Evolutionary conservation across 2,113 vertebrate species (phyloP), one percentile per base, ranked within the genome.

Genomic region (Odontesthes bonariensis): DNA sequence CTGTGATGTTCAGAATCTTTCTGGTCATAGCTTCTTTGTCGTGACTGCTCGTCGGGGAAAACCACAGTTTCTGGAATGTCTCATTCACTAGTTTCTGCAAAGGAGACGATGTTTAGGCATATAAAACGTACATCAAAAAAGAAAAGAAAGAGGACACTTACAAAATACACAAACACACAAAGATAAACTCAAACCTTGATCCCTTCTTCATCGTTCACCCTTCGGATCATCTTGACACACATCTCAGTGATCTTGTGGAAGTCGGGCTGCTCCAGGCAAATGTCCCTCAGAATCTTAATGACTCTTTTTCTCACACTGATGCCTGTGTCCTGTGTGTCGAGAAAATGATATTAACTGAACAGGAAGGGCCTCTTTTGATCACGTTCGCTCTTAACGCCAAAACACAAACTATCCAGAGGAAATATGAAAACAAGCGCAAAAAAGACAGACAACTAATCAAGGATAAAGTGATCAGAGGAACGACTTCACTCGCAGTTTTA

Each of bases 11-110:
- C 60, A 98, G 88, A 87, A 99, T 98, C 92, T 99, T 99, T 69
- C 98, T 95, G 17, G 96, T 97, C 96, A 99, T 97, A 78, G 96
- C 96, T 74, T 97, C 96, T 91, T 96, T 97, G 89, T 99, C 97
- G n/a, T 98, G 96, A 69, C 95, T 94, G 27, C 95, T 96, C 16
- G 97, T 98, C 55, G 98, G 98, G 55, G 98, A 97, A 88, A 99
- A 99, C 98, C 98, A 99, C 61, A 99, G 96, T 89, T 99, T 99
- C 92, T 99, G 98, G 95, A 99, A 99, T 85, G 98, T 99, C 92
- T 99, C 98, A 85, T 99, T 99, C 70, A 99, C 98, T 93, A 99
- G 92, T 99, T 99, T 99, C 98, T 89, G 65, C 20, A 58, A 14
- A 19, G 14, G 1, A 17, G 66, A 58, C 61, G 1, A 72, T 17